These are phyloP conservation scores for Verasper variegatus DNA, from an alignment of 2,113 vertebrate genomes.

Conservation along the genomic window DNA sequence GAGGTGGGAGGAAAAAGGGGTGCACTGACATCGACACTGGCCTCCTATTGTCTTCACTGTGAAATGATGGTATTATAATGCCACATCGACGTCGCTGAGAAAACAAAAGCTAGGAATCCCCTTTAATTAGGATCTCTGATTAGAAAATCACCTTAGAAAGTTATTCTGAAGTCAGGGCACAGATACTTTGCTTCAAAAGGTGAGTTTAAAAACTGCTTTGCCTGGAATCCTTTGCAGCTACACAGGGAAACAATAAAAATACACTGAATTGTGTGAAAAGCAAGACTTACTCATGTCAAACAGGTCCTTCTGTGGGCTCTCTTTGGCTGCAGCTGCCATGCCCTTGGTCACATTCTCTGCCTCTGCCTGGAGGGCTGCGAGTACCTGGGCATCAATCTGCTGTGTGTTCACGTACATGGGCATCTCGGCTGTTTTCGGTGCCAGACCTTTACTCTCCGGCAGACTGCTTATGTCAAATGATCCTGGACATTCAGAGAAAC, in stretches of 20 bases:
- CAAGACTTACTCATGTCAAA: conserved; percentile 96
- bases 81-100: not conserved
- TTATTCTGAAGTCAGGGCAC: conserved; percentile 1
- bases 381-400: conserved; percentile 85
- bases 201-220: not conserved
- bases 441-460: conserved; percentile 83
- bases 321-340: conserved; percentile 76
- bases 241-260: not conserved
- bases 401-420: conserved; percentile 93
- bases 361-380: conserved; percentile 82
- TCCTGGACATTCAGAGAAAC: conserved; percentile 74
- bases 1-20: conserved; percentile 28
- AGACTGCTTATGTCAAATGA: conserved; percentile 86
- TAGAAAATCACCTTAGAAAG: not conserved
- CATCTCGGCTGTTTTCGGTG: conserved; percentile 75
- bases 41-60: conserved; percentile 45
- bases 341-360: conserved; percentile 77
- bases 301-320: conserved; percentile 91
- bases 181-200: not conserved
- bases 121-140: conserved; percentile 53
- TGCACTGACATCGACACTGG: not conserved
- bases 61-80: conserved; percentile 57
- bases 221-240: not conserved
- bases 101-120: conserved; percentile 35
- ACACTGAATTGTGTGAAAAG: not conserved